Percentiles rank a stretch among this genome's conserved stretches.
Conservation (phyloP, 2,888 invertebrate genomes). For the Xylophagus ater region DNA sequence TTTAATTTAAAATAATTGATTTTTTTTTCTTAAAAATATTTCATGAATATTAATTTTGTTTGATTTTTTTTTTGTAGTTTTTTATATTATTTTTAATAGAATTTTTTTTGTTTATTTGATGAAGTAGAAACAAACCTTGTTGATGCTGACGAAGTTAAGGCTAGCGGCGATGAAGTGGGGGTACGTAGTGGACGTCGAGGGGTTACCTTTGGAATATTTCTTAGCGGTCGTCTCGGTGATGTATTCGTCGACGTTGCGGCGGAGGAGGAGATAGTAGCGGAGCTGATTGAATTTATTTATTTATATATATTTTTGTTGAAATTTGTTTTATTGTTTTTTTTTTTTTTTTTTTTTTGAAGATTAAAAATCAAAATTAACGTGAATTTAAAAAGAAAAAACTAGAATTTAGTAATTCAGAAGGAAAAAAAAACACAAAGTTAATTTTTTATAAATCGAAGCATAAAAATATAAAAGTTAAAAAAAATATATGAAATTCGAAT, state of each 20-base stretch:
- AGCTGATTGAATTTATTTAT: neutral
- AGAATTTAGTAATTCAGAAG: too few species aligned
- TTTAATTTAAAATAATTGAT: too few species aligned
- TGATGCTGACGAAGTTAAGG: conserved; percentile 32
- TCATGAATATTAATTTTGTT: conserved; percentile 5
- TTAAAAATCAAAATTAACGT: neutral
- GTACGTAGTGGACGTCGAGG: conserved; percentile 37
- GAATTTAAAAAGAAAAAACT: neutral
- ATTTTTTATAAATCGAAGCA: too few species aligned
- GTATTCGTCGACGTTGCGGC: neutral
- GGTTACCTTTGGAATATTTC: conserved; percentile 26
- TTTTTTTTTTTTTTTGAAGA: neutral
- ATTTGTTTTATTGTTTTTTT: neutral
- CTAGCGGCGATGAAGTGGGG: conserved; percentile 36
- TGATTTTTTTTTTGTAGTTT: conserved; percentile 6
- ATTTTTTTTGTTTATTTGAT: conserved; percentile 10
- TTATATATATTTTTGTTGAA: conserved; percentile 1
- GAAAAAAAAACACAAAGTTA: too few species aligned
- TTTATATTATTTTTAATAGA: conserved; percentile 2
- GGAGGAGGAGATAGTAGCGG: neutral
- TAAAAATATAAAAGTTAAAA: too few species aligned
- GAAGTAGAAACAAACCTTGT: conserved; percentile 35
- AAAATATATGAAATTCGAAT: too few species aligned
- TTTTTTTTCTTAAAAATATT: too few species aligned
- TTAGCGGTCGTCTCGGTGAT: conserved; percentile 21